Conservation (phyloP, 2,797 vertebrate species). For the Muraenolepis orangiensis region DNA sequence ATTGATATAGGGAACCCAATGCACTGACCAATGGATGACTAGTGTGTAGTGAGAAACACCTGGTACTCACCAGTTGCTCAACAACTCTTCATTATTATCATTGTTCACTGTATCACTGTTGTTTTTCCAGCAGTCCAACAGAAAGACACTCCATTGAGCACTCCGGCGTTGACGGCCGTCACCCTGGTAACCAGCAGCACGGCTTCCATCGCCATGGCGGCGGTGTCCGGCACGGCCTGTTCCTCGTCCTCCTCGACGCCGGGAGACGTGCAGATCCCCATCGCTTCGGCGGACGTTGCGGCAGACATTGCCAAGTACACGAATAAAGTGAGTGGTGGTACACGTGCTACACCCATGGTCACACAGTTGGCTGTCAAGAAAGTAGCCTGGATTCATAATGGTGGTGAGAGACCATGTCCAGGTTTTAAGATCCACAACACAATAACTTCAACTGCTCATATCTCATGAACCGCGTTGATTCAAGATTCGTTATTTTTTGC, state of each 20-base stretch:
- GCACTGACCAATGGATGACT: not conserved
- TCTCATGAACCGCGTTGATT: not conserved
- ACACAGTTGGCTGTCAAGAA: not conserved
- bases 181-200: slow-evolving; percentile 89
- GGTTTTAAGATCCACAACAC: not conserved
- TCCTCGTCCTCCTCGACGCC: slow-evolving; percentile 62
- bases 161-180: slow-evolving; percentile 85
- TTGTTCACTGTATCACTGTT: too few species aligned
- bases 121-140: slow-evolving; percentile 84
- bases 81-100: not conserved
- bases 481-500: too few species aligned
- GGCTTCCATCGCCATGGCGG: slow-evolving; percentile 77
- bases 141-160: slow-evolving; percentile 87
- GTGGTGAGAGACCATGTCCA: not conserved
- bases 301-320: slow-evolving; percentile 98
- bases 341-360: not conserved
- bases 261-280: slow-evolving; percentile 89
- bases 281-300: slow-evolving; percentile 91
- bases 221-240: slow-evolving; percentile 70
- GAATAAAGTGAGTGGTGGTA: slow-evolving; percentile 84
- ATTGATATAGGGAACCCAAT: not conserved
- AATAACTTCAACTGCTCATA: not conserved
- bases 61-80: too few species aligned
- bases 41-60: not conserved
- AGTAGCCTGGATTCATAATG: not conserved